Base-by-base conservation (phyloP, 2,113 vertebrate genomes). In the Trochalopteron elliotii region DNA sequence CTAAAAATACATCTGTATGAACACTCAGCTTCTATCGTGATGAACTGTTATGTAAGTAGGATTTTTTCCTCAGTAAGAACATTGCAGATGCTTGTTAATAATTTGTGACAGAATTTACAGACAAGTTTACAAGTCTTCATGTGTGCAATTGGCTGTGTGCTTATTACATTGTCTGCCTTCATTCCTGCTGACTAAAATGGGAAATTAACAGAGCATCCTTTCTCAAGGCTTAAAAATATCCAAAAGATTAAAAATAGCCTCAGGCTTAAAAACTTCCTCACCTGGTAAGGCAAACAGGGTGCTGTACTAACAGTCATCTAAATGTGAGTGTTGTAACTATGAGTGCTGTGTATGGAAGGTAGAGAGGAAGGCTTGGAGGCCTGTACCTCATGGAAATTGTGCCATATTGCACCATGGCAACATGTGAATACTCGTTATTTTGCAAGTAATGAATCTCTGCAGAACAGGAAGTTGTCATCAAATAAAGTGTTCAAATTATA, bases 61-160 rank as follows among this genome's bases (percentile, higher is more conserved):
- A 4, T 71, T 50, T 52, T 88, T 93, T 78, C 40, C 44, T 35
- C 53, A 33, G 25, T 57, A 65, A 37, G 42, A 93, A 67, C 85
- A 40, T 39, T 81, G 64, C 83, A 94, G 79, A 59, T 91, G 42
- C 68, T 95, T 93, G 82, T 91, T 96, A 94, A 94, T 88, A 81
- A 84, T 83, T 93, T 71, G 71, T 92, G 60, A 56, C 44, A 71
- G 88, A 90, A 86, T 92, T 86, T 86, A 75, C 83, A 68, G 92
- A 39, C 33, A 53, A 92, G 79, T 86, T 90, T 94, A 74, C 83
- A 90, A 92, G 92, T 83, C 76, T 60, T 75, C 52, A 7, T 78
- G 61, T 80, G 68, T 59, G 68, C 68, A 60, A 3, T 86, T 0
- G 3, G 6, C 90, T 67, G 44, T 52, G 68, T 44, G 20, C 42